Base-by-base conservation (phyloP, 30 jellyfish, hydroid and myxozoan genomes). In the Hydractinia symbiolongicarpus region DNA sequence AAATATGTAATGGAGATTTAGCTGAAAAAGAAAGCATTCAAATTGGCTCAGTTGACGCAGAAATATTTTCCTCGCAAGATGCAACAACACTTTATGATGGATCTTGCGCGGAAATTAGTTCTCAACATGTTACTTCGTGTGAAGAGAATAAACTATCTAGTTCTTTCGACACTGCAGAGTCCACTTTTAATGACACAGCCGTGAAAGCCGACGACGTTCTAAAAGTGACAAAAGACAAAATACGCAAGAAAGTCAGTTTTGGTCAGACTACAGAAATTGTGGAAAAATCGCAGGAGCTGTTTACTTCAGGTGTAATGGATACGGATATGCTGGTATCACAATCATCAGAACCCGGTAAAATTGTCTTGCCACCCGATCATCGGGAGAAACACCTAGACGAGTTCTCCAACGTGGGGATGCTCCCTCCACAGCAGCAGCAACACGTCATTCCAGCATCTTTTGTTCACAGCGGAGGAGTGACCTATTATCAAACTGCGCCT, bases 311-410 rank as follows among this genome's bases (percentile, higher is more conserved):
- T 64, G 52, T n/a, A n/a, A 13, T 64, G 74, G 74, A 64, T 64
- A 64, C 74, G 7, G 17, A 51, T 64, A 51, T 20, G 60, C 66
- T 50, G 9, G 56, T n/a, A 5, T 4, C 80, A 4, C n/a, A 14
- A 8, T 15, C 53, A 58, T 30, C 60, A 19, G 80, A 71, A 50
- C 80, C 60, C 50, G 80, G 80, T 8, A 71, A 71, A 71, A 71
- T 71, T 71, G 60, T 19, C 66, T 7, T 71, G 17, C 80, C 80
- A 5, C 80, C 60, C 15, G 80, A 71, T 53, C 80, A 71, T 53
- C 9, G 55, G 60, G 80, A 71, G 66, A 71, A 71, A 71, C 80
- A 71, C 60, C 30, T 71, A 67, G 50, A 49, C 44, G 40, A 71
- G 17, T 50, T 19, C 9, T 58, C 80, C n/a, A 53, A 30, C n/a